Evolutionary conservation across 2,797 vertebrate species (phyloP), one percentile per base, ranked within the genome.

Genomic region (Tapera naevia): DNA sequence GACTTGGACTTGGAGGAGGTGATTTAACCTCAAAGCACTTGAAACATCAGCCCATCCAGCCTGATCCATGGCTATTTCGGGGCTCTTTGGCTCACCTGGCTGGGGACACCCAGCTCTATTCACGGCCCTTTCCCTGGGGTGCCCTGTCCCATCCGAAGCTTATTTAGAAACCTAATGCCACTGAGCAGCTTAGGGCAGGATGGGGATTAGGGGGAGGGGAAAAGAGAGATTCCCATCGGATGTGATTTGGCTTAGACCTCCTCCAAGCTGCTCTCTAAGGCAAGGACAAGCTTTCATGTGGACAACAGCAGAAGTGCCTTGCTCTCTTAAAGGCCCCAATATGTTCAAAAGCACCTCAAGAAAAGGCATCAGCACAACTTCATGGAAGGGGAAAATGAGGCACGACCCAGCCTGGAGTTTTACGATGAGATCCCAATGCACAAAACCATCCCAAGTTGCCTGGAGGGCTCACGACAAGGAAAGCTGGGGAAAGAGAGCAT

Each of bases 61-160:
- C 80, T 2, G 4, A 11, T 28, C n/a, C 4, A 30, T 10, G 51
- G 84, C 33, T 95, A 61, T 87, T 92, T 56, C 0, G 0, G 61
- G 43, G 66, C 35, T 13, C 50, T 11, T 27, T 3, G 46, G 8
- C 71, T 94, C 86, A 71, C 51, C 72, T 14, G 56, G 50, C 37
- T 71, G 90, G 91, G 65, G 91, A 82, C 89, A 89, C 79, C 41
- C 74, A 64, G 91, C 21, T 64, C 87, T 96, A 72, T 91, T 89
- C 0, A 1, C 58, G 33, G 37, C 1, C 50, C 30, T 48, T 67
- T 85, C 89, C 88, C 67, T 39, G 30, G 22, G 30, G 13, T 84
- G 50, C 64, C 50, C 39, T 33, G 41, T 95, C 91, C 94, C 94
- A 88, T 18, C 73, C 21, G 27, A 93, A 89, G 94, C 90, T 91